phyloP scores from a whole-genome alignment of 53 echinoderm and acorn worm genomes.

The Paelopatides confundens region DNA sequence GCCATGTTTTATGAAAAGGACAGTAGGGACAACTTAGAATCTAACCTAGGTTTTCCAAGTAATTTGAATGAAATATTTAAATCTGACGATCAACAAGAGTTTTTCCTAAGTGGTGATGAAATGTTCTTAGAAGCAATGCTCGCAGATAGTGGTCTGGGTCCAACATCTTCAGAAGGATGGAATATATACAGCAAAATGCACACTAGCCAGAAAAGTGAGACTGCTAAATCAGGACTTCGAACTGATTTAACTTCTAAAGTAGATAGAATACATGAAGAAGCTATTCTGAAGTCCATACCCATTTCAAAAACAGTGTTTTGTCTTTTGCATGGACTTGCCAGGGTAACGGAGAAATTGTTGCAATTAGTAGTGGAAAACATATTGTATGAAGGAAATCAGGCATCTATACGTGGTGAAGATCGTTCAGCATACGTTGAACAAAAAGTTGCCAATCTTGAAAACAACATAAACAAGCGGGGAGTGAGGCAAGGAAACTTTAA shows the following conservation, averaged over 20 bases:
- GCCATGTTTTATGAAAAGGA: slow-evolving; percentile 24
- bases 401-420: neutral
- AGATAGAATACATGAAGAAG: neutral
- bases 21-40: slow-evolving; percentile 5
- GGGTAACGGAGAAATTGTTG: slow-evolving; percentile 23
- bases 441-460: neutral
- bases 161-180: neutral
- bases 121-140: slow-evolving; percentile 20
- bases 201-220: neutral
- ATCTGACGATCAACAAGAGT: neutral
- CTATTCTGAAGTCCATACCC: neutral
- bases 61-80: neutral
- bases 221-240: neutral
- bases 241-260: neutral
- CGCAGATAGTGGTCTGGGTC: neutral
- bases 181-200: neutral
- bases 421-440: neutral
- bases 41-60: slow-evolving; percentile 8
- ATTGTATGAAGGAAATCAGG: neutral
- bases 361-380: slow-evolving; percentile 4
- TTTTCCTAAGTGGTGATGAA: slow-evolving; percentile 14
- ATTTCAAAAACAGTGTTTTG: slow-evolving; percentile 18
- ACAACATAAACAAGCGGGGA: slow-evolving; percentile 20
- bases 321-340: slow-evolving; percentile 18
- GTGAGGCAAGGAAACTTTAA: slow-evolving; percentile 30